A percentile compares a stretch with the other conserved stretches of the same genome.
These are phyloP conservation scores for Pocillopora damicornis DNA, from an alignment of 64 coral and sea anemone genomes.

Conservation along the genomic window DNA sequence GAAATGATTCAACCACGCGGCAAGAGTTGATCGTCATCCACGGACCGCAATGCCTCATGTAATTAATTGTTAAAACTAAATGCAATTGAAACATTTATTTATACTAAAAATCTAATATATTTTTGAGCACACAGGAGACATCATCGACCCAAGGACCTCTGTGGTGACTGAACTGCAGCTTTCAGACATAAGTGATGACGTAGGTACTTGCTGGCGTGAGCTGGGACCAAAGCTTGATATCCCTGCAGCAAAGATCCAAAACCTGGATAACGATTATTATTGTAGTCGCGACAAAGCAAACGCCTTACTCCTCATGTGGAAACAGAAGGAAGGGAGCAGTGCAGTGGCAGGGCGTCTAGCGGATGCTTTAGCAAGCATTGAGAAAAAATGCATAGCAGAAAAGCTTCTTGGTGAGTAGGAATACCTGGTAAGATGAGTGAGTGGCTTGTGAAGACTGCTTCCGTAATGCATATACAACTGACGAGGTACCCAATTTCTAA, in stretches of 20 bases:
- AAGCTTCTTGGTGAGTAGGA: neutral
- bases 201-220: slow-evolving; percentile 62
- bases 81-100: too few species aligned
- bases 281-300: slow-evolving; percentile 58
- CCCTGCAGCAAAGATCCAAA: slow-evolving; percentile 48
- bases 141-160: neutral
- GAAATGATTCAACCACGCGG: too few species aligned
- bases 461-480: neutral
- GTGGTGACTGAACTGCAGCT: slow-evolving; percentile 32
- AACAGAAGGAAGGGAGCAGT: neutral
- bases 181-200: slow-evolving; percentile 53
- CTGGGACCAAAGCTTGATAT: slow-evolving; percentile 48
- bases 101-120: neutral
- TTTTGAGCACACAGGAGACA: neutral
- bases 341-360: neutral
- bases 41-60: too few species aligned
- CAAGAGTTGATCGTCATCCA: too few species aligned
- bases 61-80: too few species aligned
- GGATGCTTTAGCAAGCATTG: neutral
- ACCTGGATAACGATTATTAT: slow-evolving; percentile 42
- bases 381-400: neutral
- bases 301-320: slow-evolving; percentile 9
- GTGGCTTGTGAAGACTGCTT: neutral
- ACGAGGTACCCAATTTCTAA: too few species aligned
- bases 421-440: too few species aligned